phyloP scores from a whole-genome alignment of 64 coral and sea anemone species.

The Pocillopora verrucosa region DNA sequence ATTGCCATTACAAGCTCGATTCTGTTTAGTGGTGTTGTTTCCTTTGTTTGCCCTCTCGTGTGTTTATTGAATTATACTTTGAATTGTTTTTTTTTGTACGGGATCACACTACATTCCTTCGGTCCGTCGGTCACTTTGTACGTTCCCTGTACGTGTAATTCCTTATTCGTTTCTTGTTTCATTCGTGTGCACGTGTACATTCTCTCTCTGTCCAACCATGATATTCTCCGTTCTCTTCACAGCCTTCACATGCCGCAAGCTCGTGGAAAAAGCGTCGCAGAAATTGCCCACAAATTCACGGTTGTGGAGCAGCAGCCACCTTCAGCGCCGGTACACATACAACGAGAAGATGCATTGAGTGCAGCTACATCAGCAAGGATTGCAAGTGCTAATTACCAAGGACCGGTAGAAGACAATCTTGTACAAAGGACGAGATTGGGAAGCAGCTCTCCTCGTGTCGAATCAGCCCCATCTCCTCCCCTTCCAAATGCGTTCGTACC shows the following conservation, averaged over 20 bases:
- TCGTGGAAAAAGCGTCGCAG: slow-evolving; percentile 51
- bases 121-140: neutral
- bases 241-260: slow-evolving; percentile 53
- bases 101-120: neutral
- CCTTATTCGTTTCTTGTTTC: neutral
- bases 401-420: slow-evolving; percentile 37
- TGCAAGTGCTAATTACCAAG: neutral
- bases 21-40: neutral
- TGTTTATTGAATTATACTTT: neutral
- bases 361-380: slow-evolving; percentile 54
- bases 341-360: slow-evolving; percentile 55
- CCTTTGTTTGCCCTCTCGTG: neutral
- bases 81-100: neutral
- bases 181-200: neutral
- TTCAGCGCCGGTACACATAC: neutral
- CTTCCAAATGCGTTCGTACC: slow-evolving; percentile 21
- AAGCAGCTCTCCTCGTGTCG: neutral
- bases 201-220: neutral
- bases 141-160: neutral
- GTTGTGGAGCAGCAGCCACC: slow-evolving; percentile 38
- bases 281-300: slow-evolving; percentile 63
- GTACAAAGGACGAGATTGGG: slow-evolving; percentile 42
- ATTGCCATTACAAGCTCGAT: no score
- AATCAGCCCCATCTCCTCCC: neutral
- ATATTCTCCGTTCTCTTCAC: neutral